Percentiles rank a stretch among this genome's conserved stretches.
These are phyloP conservation scores for Halesus radiatus DNA, from an alignment of 1,140 invertebrate genomes.

Conservation along the genomic window DNA sequence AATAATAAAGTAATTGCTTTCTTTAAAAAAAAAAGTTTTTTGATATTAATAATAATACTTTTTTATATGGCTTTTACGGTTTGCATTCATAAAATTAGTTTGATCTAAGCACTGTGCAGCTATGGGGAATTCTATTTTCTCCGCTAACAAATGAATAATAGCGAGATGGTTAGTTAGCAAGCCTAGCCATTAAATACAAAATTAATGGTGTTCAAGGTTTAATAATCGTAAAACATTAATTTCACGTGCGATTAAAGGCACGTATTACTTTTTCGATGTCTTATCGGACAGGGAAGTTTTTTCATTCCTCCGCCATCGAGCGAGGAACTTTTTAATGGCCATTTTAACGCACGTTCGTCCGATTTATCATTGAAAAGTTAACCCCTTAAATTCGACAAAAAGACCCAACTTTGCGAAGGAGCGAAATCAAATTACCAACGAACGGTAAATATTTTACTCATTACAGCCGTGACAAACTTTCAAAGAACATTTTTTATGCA, in stretches of 20 bases:
- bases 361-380: constrained; percentile 46
- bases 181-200: too few species aligned
- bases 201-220: too few species aligned
- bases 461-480: background rate
- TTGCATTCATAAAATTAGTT: too few species aligned
- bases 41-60: too few species aligned
- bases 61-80: too few species aligned
- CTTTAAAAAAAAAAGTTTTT: too few species aligned
- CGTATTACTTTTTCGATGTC: background rate
- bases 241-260: background rate
- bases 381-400: constrained; percentile 22
- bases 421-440: constrained; percentile 28
- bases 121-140: too few species aligned
- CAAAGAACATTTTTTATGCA: constrained; percentile 15
- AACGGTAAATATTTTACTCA: constrained; percentile 27
- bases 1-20: too few species aligned
- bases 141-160: too few species aligned
- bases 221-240: too few species aligned
- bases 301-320: constrained; percentile 4
- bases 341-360: constrained; percentile 43
- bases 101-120: too few species aligned
- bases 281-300: constrained; percentile 9
- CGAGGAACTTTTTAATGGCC: constrained; percentile 48
- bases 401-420: constrained; percentile 7
- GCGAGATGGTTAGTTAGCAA: too few species aligned